A percentile compares a stretch with the other conserved stretches of the same genome.
Evolutionary conservation across 1,140 invertebrate genomes (phyloP).

Genomic region (Mesaphorura yosii): DNA sequence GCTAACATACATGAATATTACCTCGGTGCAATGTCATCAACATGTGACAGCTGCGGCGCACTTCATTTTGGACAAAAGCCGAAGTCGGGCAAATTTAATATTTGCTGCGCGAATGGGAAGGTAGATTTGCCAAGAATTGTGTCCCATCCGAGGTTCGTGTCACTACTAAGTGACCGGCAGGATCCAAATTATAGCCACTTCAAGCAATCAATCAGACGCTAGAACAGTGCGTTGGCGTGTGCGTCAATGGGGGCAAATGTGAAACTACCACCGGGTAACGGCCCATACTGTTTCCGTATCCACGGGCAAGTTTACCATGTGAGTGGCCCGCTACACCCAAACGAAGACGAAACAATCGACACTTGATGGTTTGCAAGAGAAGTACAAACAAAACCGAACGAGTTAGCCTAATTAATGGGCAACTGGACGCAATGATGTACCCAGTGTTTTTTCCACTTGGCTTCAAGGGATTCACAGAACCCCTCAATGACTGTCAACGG

Average conservation of each 20-base stretch:
- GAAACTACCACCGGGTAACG: slow-evolving; percentile 1
- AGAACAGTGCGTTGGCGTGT: slow-evolving; percentile 32
- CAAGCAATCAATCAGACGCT: slow-evolving; percentile 31
- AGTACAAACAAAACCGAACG: background rate
- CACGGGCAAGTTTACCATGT: slow-evolving; percentile 34
- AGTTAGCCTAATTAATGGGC: slow-evolving; percentile 4
- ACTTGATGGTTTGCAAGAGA: slow-evolving; percentile 9
- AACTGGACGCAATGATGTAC: slow-evolving; percentile 34
- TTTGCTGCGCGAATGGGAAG: slow-evolving; percentile 15
- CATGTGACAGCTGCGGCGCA: background rate
- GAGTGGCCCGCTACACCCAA: slow-evolving; percentile 14
- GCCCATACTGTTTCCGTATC: slow-evolving; percentile 32
- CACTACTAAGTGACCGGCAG: background rate
- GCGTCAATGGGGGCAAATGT: slow-evolving; percentile 31
- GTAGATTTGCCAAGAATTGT: background rate
- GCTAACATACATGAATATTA: background rate
- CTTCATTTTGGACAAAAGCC: background rate
- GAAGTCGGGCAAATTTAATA: background rate
- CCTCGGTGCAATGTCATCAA: background rate
- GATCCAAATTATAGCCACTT: slow-evolving; percentile 28
- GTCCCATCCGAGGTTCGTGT: background rate
- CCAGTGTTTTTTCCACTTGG: slow-evolving; percentile 37
- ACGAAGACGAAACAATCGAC: slow-evolving; percentile 7
- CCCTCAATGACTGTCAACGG: background rate
- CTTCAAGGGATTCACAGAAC: too few species aligned